A percentile compares a stretch with the other conserved stretches of the same genome.
Evolutionary conservation across 2,113 vertebrate species (phyloP).

Genomic region (Illadopsis cleaveri): DNA sequence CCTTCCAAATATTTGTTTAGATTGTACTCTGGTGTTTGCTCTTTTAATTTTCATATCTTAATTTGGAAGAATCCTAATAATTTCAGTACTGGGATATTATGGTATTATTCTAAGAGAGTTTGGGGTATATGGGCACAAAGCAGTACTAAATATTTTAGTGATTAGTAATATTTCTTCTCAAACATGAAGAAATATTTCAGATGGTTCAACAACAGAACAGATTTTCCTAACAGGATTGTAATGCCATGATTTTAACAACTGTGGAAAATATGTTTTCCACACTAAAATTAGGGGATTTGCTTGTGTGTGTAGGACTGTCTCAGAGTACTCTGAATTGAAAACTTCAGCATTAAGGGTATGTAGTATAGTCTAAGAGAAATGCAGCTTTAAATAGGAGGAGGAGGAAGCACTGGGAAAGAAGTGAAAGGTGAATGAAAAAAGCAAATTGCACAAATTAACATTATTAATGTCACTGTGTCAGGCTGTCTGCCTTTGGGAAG

Average conservation of each 20-base stretch:
- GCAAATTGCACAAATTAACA: not conserved
- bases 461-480: not conserved
- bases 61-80: not conserved
- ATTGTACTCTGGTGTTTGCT: not conserved
- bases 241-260: conserved; percentile 3
- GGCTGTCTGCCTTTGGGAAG: not conserved
- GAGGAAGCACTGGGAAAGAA: not conserved
- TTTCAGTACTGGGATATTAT: not conserved
- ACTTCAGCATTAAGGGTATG: not conserved
- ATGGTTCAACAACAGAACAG: conserved; percentile 16
- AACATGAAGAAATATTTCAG: conserved; percentile 20
- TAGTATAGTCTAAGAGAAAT: not conserved
- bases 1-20: not conserved
- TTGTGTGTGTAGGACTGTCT: not conserved
- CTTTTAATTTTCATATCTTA: not conserved
- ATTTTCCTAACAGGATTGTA: not conserved
- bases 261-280: conserved; percentile 26
- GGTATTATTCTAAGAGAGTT: not conserved
- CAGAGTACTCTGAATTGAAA: not conserved
- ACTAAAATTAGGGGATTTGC: conserved; percentile 2
- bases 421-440: not conserved
- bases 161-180: conserved; percentile 37
- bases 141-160: not conserved
- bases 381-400: not conserved
- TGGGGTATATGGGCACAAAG: not conserved